A percentile compares a stretch with the other conserved stretches of the same genome.
Evolutionary conservation across 23 tunicate genomes (phyloP).

Genomic region (Clavelina lepadiformis): DNA sequence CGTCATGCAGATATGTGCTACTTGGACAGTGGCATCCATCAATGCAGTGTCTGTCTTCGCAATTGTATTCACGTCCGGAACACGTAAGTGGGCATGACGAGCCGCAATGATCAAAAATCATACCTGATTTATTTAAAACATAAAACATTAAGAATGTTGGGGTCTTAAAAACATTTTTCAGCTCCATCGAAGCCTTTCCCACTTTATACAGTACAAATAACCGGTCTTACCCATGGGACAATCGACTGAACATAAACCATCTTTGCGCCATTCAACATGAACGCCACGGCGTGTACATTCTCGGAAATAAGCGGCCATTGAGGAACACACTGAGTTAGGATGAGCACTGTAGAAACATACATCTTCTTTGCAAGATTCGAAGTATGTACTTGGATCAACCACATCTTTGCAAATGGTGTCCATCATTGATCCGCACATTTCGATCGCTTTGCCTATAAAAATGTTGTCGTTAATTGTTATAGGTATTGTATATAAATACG

Average conservation of each 20-base stretch:
- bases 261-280: conserved; percentile 93
- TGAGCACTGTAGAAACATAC: conserved; percentile 91
- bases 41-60: conserved; percentile 98
- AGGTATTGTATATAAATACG: no score
- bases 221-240: conserved; percentile 80
- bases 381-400: conserved; percentile 90
- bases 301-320: conserved; percentile 98
- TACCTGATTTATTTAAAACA: conserved; percentile 58
- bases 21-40: conserved; percentile 99
- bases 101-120: conserved; percentile 95
- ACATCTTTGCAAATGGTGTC: conserved; percentile 82
- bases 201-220: background rate
- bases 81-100: conserved; percentile 96
- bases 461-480: no score
- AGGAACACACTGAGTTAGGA: conserved; percentile 56
- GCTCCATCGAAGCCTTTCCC: no score
- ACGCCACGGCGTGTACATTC: conserved; percentile 95
- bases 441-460: conserved; percentile 76
- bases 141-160: background rate
- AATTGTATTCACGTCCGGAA: conserved; percentile 88
- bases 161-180: background rate
- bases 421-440: conserved; percentile 81
- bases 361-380: conserved; percentile 99
- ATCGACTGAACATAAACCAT: conserved; percentile 47
- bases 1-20: conserved; percentile 81